Evolutionary conservation across 2,113 vertebrate species (phyloP), one percentile per base, ranked within the genome.

Genomic region (Apteryx mantelli): DNA sequence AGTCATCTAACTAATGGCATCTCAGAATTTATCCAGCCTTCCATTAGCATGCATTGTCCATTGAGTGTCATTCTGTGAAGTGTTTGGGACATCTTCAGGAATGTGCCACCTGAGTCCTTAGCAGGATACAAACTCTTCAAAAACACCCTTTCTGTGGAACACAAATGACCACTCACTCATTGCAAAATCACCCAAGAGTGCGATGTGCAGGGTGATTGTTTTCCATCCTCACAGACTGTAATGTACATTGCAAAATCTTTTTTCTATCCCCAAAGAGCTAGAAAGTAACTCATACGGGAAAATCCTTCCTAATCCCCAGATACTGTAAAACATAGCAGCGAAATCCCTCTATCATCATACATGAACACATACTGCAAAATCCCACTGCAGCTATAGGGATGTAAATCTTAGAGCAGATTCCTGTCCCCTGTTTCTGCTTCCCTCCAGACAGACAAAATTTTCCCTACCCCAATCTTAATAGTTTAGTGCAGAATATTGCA

Each of bases 11-110:
- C 56, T 86, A 79, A 86, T 10, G 6, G 69, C 53, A 76, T 76
- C 81, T 87, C 63, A 89, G 84, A 95, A 89, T 95, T 92, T 85
- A 85, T 84, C 52, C 63, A 40, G 30, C 32, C 71, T 87, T 82
- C 56, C 91, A 91, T 79, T 70, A 92, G 65, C 44, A 6, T 12
- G 7, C 64, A 12, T 38, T 93, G 38, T 79, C 76, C 55, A 30
- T 34, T 77, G 75, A 74, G 13, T 84, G 75, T 87, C 84, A 48
- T 82, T 94, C 71, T 71, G 30, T 65, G 63, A 70, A 53, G 40
- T 82, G 69, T 82, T 58, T 73, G 53, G 52, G 92, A 89, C 40
- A 77, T 77, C 84, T 87, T 70, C 36, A 79, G 91, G 63, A 88
- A 83, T 91, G 44, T 92, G 81, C 61, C 52, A 85, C 68, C 73